Conservation (phyloP, 2,113 vertebrate genomes). For the Arenaria interpres region DNA sequence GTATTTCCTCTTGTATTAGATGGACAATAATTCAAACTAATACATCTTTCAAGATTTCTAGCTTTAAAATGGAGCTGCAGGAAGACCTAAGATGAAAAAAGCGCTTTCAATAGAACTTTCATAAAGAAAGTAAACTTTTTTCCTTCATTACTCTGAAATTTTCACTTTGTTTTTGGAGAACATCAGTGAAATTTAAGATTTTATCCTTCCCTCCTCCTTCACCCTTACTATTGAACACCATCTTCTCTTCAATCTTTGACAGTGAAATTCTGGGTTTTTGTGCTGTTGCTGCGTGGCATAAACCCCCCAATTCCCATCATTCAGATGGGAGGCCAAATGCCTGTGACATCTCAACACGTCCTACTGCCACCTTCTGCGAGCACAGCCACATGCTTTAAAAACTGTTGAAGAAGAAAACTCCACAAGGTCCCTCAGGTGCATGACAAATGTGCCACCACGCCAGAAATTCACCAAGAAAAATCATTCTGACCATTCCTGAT, state of each 20-base stretch:
- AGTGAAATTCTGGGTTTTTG: background rate
- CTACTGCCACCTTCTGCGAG: background rate
- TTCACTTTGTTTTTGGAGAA: background rate
- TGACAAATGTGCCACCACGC: rapidly evolving
- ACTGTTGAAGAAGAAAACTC: background rate
- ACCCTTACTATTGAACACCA: rapidly evolving
- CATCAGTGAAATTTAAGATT: background rate
- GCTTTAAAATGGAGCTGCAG: background rate
- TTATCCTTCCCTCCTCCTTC: background rate
- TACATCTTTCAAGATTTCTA: background rate
- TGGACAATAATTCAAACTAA: too few relatives aligned
- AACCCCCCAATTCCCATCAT: background rate
- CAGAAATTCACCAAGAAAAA: background rate
- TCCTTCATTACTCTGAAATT: background rate
- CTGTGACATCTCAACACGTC: rapidly evolving
- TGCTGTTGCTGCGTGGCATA: rapidly evolving
- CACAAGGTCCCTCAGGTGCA: background rate
- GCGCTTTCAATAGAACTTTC: background rate
- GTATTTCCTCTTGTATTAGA: background rate
- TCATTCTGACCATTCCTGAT: background rate
- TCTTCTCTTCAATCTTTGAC: background rate
- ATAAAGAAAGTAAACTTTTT: background rate
- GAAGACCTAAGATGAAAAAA: background rate
- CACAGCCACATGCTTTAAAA: rapidly evolving
- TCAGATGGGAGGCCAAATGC: background rate